A percentile compares a stretch with the other conserved stretches of the same genome.
These are phyloP conservation scores for Laupala kohalensis DNA, from an alignment of 1,140 invertebrate species.

Conservation along the genomic window DNA sequence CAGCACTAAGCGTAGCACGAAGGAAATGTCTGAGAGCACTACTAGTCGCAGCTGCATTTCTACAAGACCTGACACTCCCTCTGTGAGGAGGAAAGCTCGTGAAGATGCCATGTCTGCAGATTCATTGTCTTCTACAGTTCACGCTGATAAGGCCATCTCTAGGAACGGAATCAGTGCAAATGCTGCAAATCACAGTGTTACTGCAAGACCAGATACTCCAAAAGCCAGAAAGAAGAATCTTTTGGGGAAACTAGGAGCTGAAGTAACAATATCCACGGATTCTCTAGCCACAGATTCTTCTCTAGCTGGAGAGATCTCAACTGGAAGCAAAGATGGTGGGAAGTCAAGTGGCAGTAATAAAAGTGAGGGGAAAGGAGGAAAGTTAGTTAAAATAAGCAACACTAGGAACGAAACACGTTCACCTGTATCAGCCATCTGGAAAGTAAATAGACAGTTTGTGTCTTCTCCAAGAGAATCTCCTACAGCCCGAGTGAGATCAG, in stretches of 20 bases:
- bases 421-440: not conserved
- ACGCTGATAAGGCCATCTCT: not conserved
- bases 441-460: conserved; percentile 3
- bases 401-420: not conserved
- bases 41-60: conserved; percentile 31
- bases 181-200: conserved; percentile 1
- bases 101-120: conserved; percentile 34
- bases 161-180: not conserved
- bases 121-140: conserved; percentile 28
- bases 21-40: conserved; percentile 19
- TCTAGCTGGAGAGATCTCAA: not conserved
- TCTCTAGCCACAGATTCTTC: conserved; percentile 3
- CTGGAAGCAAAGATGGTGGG: not conserved
- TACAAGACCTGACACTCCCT: conserved; percentile 32
- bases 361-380: not conserved
- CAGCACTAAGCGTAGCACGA: conserved; percentile 26
- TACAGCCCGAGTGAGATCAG: not conserved
- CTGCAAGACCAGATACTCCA: conserved; percentile 7
- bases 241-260: conserved; percentile 4
- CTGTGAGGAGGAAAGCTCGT: conserved; percentile 25
- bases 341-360: not conserved
- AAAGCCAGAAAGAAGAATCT: conserved; percentile 3
- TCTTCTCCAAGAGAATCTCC: conserved; percentile 8
- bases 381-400: not conserved
- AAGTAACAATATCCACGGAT: conserved; percentile 9